These are phyloP conservation scores for Octodonta nipae DNA, from an alignment of 2,888 invertebrate genomes.

Conservation along the genomic window DNA sequence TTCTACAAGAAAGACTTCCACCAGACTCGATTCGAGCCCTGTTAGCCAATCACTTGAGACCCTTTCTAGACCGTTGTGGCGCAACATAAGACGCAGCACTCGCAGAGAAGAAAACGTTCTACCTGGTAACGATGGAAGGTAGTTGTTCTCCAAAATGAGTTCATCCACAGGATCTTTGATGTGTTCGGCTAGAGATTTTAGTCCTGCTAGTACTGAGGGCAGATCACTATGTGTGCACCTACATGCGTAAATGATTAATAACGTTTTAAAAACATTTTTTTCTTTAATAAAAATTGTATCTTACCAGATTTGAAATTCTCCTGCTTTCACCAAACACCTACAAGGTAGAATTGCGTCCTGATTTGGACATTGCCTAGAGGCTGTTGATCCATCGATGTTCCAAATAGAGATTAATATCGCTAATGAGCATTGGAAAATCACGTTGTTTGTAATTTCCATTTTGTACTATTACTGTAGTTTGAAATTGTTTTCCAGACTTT, in stretches of 20 bases:
- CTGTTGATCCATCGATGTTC: slow-evolving; percentile 8
- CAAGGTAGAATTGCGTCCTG: slow-evolving; percentile 70
- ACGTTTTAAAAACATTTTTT: slow-evolving; percentile 1
- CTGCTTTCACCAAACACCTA: slow-evolving; percentile 61
- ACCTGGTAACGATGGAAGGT: slow-evolving; percentile 71
- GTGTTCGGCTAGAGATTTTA: slow-evolving; percentile 54
- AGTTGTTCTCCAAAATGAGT: slow-evolving; percentile 75
- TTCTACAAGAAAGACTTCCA: slow-evolving; percentile 76
- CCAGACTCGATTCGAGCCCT: slow-evolving; percentile 59
- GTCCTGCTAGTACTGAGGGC: slow-evolving; percentile 58
- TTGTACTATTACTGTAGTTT: too few relatives aligned
- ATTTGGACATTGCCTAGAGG: slow-evolving; percentile 46
- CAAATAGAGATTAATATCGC: slow-evolving; percentile 3
- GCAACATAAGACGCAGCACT: slow-evolving; percentile 65
- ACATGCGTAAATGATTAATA: slow-evolving; percentile 15
- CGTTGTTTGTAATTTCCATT: slow-evolving; percentile 3
- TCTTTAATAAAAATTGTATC: slow-evolving; percentile 6
- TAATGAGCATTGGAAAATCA: too few relatives aligned
- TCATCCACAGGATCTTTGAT: slow-evolving; percentile 66
- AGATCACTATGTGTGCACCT: slow-evolving; percentile 90
- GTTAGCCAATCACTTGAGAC: slow-evolving; percentile 70
- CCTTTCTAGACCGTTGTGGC: slow-evolving; percentile 70
- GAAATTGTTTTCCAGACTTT: too few relatives aligned
- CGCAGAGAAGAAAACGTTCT: slow-evolving; percentile 63
- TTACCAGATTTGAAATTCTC: slow-evolving; percentile 78